Evolutionary conservation across 2,113 vertebrate genomes (phyloP).

Genomic region (Pedetes capensis): DNA sequence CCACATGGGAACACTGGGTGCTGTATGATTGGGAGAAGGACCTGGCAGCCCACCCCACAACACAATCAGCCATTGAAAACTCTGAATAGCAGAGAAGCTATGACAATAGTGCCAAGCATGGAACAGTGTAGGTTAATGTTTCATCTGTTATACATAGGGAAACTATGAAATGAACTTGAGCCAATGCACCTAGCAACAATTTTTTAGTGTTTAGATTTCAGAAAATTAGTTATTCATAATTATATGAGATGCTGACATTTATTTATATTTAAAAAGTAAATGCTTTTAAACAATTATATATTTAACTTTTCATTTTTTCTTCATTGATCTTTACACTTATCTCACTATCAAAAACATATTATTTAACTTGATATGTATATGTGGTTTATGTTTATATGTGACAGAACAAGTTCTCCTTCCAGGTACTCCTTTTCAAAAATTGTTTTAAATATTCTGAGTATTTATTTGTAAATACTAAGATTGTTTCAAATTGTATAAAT

Average conservation of each 20-base stretch:
- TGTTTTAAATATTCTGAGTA: background rate
- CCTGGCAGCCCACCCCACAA: no score
- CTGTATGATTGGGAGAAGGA: no score
- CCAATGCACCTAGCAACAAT: no score
- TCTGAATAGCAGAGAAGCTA: no score
- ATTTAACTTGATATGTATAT: background rate
- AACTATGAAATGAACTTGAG: no score
- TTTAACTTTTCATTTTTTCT: background rate
- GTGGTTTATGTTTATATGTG: background rate
- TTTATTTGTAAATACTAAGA: background rate
- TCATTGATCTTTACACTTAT: background rate
- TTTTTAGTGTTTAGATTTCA: background rate
- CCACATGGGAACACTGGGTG: no score
- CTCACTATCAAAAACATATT: background rate
- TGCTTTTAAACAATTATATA: background rate
- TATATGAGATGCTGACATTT: background rate
- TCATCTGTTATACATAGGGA: no score
- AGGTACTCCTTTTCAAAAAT: background rate
- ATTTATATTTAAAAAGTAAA: background rate
- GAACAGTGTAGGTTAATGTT: no score
- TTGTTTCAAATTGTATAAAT: background rate
- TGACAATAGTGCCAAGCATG: no score
- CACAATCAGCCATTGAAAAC: no score
- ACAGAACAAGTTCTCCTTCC: accelerated
- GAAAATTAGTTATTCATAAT: background rate